Evolutionary conservation across 2,113 vertebrate species (phyloP), one percentile per base, ranked within the genome.

Genomic region (Sylvicapra grimmia): DNA sequence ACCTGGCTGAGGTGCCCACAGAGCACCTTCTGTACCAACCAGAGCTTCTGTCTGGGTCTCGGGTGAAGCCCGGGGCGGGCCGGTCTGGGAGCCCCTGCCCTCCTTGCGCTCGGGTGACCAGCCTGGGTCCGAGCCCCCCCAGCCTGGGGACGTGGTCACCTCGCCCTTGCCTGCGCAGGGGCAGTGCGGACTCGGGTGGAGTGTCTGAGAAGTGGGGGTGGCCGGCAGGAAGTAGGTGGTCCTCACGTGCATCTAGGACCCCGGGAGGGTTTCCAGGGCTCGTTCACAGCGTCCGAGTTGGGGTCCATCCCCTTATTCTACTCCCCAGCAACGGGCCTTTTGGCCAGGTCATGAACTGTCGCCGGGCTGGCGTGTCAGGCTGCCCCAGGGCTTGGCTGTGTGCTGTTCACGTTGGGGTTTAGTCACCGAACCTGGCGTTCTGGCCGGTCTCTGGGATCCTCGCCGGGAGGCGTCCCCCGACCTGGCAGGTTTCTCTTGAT

Each of bases 391-490:
- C 23, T 1, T 44, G 58, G n/a, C 68, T 44, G 5, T 44, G 47
- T 44, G 90, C 47, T 1, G 0, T 49, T 58, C 9, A 33, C 0
- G 0, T 14, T 80, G 33, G 25, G 51, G 27, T 90, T 63, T 18
- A 12, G 58, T 25, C 23, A 14, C 0, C 11, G 40, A 84, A 21
- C 11, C 40, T 4, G 2, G 27, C 0, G 0, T 3, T 82, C 33
- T 40, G 72, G 59, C n/a, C 0, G 7, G 40, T 33, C 56, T 75
- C 83, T 5, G 14, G 75, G 56, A 1, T 54, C 87, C 77, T 68
- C 0, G 0, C 0, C 0, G 18, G 51, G 47, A 54, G 82, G 49
- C 8, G 0, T 27, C 40, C 8, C 14, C 18, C 0, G 11, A 2
- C 53, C 82, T 14, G 29, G 44, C 19, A 44, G 33, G 16, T 65